Evolutionary conservation across 2,113 vertebrate species (phyloP).

Genomic region (Pomatostomus ruficeps): DNA sequence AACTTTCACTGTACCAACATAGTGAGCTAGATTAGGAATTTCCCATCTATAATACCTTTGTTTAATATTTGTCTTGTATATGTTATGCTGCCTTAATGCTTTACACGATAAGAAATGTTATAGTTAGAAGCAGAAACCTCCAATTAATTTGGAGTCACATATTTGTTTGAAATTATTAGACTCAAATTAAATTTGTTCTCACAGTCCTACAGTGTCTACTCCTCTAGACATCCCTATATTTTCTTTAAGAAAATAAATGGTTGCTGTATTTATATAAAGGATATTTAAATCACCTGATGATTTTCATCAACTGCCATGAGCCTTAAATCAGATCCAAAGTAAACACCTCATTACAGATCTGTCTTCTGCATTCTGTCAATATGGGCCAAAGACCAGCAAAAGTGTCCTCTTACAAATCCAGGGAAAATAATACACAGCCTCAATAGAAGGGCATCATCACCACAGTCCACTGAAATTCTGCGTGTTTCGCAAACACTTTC

Average conservation of each 20-base stretch:
- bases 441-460: neutral
- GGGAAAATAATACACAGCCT: neutral
- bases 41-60: slow-evolving; percentile 60
- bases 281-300: neutral
- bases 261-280: neutral
- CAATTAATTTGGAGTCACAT: slow-evolving; percentile 37
- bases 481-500: neutral
- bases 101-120: slow-evolving; percentile 49
- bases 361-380: neutral
- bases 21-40: slow-evolving; percentile 55
- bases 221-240: neutral
- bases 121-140: slow-evolving; percentile 54
- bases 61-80: slow-evolving; percentile 54
- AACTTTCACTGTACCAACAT: slow-evolving; percentile 65
- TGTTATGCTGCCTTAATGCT: slow-evolving; percentile 53
- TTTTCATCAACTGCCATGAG: neutral
- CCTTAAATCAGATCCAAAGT: neutral
- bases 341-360: neutral
- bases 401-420: slow-evolving; percentile 14
- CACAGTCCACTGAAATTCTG: slow-evolving; percentile 9
- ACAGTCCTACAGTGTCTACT: neutral
- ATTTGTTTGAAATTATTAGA: slow-evolving; percentile 46
- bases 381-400: neutral
- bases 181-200: neutral
- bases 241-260: neutral